Conservation (phyloP, 1,140 invertebrate species). For the Drosophila athabasca region DNA sequence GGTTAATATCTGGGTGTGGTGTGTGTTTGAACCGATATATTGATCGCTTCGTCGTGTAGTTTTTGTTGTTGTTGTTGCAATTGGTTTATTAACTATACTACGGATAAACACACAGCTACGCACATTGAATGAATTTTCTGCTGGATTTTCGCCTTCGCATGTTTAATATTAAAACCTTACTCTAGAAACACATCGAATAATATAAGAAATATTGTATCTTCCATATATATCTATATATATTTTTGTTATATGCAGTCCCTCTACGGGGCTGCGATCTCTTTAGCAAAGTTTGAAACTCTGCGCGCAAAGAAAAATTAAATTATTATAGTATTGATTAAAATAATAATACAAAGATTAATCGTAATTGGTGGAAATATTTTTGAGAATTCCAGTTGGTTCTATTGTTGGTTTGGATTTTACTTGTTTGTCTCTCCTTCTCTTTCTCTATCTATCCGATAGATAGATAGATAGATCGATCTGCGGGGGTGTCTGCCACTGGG, state of each 20-base stretch:
- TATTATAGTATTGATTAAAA: constrained; percentile 45
- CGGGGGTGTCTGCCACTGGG: background rate
- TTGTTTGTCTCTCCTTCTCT: background rate
- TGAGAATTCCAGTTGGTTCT: constrained; percentile 45
- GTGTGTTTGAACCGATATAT: constrained; percentile 4
- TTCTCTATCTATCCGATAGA: constrained; percentile 10
- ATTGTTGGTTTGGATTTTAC: constrained; percentile 25
- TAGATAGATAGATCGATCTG: too few species aligned
- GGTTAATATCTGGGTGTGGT: constrained; percentile 24
- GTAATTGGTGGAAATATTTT: constrained; percentile 56
- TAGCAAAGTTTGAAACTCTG: constrained; percentile 68
- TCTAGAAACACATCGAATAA: constrained; percentile 75
- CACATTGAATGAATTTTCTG: constrained; percentile 50
- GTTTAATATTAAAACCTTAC: constrained; percentile 76
- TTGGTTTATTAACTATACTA: constrained; percentile 53
- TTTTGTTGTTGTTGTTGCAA: constrained; percentile 6
- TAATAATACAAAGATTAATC: constrained; percentile 61
- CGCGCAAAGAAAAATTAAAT: constrained; percentile 25
- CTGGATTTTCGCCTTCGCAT: constrained; percentile 40
- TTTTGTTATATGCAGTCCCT: constrained; percentile 36
- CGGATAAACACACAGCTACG: constrained; percentile 51
- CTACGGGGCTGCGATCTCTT: constrained; percentile 10
- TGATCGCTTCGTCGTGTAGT: constrained; percentile 23
- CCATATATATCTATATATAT: constrained; percentile 60
- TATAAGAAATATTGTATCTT: constrained; percentile 67